Conservation (phyloP, 2,113 vertebrate species). For the Solea senegalensis region DNA sequence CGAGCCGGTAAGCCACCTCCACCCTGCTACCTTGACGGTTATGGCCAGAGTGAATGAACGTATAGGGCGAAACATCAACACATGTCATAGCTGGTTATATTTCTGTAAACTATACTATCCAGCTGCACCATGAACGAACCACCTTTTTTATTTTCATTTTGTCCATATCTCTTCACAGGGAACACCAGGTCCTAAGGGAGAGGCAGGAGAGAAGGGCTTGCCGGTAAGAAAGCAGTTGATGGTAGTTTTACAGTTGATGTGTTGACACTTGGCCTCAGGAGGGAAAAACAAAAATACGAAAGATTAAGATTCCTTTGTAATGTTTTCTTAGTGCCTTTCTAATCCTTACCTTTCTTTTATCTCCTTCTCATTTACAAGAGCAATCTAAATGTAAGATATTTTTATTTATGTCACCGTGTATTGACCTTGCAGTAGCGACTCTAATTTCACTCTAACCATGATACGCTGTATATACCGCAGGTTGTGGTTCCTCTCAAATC, state of each 20-base stretch:
- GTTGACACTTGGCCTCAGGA: background rate
- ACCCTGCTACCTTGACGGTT: slow-evolving; percentile 22
- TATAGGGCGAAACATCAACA: slow-evolving; percentile 42
- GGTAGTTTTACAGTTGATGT: slow-evolving; percentile 16
- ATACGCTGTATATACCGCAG: slow-evolving; percentile 16
- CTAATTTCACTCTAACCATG: slow-evolving; percentile 35
- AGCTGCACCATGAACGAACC: slow-evolving; percentile 32
- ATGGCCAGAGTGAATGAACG: slow-evolving; percentile 12
- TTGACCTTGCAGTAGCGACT: slow-evolving; percentile 21
- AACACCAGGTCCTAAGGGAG: slow-evolving; percentile 87
- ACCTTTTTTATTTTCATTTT: slow-evolving; percentile 23
- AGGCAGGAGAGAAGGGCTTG: slow-evolving; percentile 90
- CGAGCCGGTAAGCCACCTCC: slow-evolving; percentile 80
- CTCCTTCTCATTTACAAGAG: slow-evolving; percentile 73
- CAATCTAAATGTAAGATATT: slow-evolving; percentile 77
- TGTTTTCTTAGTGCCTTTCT: slow-evolving; percentile 56
- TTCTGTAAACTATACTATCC: slow-evolving; percentile 55
- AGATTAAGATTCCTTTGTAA: slow-evolving; percentile 30
- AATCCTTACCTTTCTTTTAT: slow-evolving; percentile 66
- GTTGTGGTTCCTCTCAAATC: slow-evolving; percentile 37
- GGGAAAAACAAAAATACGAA: background rate
- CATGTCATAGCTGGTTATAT: slow-evolving; percentile 49
- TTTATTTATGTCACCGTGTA: slow-evolving; percentile 57
- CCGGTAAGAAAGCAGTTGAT: slow-evolving; percentile 87
- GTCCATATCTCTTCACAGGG: slow-evolving; percentile 80